A percentile compares a stretch with the other conserved stretches of the same genome.
Conservation (phyloP, 2,888 invertebrate genomes). For the Noctua janthe region DNA sequence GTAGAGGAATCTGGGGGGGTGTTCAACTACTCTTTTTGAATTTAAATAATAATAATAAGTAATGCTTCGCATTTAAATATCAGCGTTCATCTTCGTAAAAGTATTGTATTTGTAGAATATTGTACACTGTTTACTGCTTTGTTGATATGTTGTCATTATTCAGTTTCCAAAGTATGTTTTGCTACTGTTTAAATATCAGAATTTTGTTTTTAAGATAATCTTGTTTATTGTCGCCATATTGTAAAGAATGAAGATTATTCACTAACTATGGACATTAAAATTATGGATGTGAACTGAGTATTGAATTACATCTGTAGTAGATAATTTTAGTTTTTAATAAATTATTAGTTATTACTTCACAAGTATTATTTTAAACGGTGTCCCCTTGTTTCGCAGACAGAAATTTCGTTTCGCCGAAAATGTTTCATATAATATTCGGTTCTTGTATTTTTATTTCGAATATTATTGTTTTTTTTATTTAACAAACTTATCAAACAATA, state of each 20-base stretch:
- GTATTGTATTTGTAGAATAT: conserved; percentile 54
- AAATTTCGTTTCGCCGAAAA: too few species aligned
- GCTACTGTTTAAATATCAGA: conserved; percentile 16
- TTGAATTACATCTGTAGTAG: conserved; percentile 64
- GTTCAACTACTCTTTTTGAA: conserved; percentile 86
- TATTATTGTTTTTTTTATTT: too few species aligned
- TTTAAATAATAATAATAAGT: conserved; percentile 42
- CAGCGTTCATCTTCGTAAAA: conserved; percentile 31
- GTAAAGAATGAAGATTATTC: conserved; percentile 34
- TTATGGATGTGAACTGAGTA: conserved; percentile 47
- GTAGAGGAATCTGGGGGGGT: conserved; percentile 88
- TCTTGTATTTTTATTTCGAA: too few species aligned
- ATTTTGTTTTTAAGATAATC: conserved; percentile 8
- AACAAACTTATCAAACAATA: too few species aligned
- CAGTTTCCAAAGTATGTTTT: conserved; percentile 21
- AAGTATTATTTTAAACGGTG: conserved; percentile 16
- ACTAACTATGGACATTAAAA: conserved; percentile 21
- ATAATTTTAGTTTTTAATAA: conserved; percentile 72
- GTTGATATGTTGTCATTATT: conserved; percentile 33
- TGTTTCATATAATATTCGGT: too few species aligned
- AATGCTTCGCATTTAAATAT: conserved; percentile 42
- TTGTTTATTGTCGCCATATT: conserved; percentile 22
- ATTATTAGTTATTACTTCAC: conserved; percentile 69
- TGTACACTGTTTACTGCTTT: conserved; percentile 38
- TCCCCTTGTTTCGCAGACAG: too few species aligned